Conservation (phyloP, 2,113 vertebrate genomes). For the Pedionomus torquatus region DNA sequence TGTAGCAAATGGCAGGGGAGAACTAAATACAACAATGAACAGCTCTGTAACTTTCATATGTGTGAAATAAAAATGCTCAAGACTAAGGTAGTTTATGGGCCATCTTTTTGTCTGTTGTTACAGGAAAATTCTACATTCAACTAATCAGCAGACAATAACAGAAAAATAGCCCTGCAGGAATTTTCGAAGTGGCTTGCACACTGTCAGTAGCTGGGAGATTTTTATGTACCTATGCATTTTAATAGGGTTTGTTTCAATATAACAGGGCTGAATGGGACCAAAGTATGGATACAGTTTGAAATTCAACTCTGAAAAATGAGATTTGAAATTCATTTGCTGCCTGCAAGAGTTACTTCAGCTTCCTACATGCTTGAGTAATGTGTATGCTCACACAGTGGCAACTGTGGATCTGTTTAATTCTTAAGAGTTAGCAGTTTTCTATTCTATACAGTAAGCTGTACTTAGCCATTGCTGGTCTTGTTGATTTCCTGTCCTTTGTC, state of each 20-base stretch:
- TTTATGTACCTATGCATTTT: background rate
- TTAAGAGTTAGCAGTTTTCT: background rate
- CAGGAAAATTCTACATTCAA: background rate
- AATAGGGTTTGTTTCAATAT: background rate
- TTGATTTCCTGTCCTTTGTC: background rate
- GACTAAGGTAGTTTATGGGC: background rate
- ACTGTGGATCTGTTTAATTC: background rate
- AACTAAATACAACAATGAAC: background rate
- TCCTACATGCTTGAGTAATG: rapidly evolving
- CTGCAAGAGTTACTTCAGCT: background rate
- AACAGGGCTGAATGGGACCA: background rate
- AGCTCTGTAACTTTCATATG: background rate
- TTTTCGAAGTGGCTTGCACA: background rate
- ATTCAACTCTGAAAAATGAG: background rate
- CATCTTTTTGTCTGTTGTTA: background rate
- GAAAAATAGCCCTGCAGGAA: background rate
- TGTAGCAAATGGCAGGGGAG: background rate
- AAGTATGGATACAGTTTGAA: background rate
- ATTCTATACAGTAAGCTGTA: rapidly evolving
- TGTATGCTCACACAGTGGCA: too few species aligned
- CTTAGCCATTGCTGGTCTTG: background rate
- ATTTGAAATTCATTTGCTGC: background rate
- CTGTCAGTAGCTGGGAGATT: background rate
- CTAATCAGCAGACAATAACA: background rate
- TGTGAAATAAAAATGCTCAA: background rate